Base-by-base conservation (phyloP, 2,797 vertebrate genomes). In the Xenentodon cancila region DNA sequence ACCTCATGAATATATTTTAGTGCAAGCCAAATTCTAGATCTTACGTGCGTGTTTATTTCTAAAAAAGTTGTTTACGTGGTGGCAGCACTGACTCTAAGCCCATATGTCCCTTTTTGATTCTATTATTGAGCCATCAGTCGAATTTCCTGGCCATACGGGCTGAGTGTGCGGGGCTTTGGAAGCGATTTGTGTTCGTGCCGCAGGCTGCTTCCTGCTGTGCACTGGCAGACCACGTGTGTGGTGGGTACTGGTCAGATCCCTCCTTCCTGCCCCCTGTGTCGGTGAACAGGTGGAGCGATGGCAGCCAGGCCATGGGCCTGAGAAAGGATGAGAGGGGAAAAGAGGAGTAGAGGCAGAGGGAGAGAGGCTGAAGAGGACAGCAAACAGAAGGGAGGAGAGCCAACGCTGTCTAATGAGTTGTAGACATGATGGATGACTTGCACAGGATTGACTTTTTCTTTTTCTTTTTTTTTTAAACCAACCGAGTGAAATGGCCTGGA, bases 91-190 rank as follows among this genome's bases (percentile, higher is more conserved):
- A 88, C 81, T 84, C 73, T 43, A 17, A 77, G 80, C 82, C 87
- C 86, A 81, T 81, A 80, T 84, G 84, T 74, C 84, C 81, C 59
- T 61, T 82, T 68, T 82, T 68, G 88, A 85, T 84, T 85, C 82
- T 86, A 81, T 88, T 90, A 90, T 91, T 90, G 86, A 90, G 88
- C 90, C 81, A 87, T 92, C 89, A 91, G 79, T 88, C 83, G 87
- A 86, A 91, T 91, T 88, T 92, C 87, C 90, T 89, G 91, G 77
- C 85, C 90, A 89, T 89, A 89, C 61, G 89, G 87, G 77, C 7
- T 25, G 75, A 75, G 81, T 79, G 79, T 77, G 77, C 52, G 3
- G 55, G 58, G 73, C 76, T 77, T 83, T 87, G 82, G 71, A 73
- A 57, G 19, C 37, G 15, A 74, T 64, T 68, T 66, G 65, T 48